These are phyloP conservation scores for Salvelinus fontinalis DNA, from an alignment of 2,113 vertebrate species.

Conservation along the genomic window DNA sequence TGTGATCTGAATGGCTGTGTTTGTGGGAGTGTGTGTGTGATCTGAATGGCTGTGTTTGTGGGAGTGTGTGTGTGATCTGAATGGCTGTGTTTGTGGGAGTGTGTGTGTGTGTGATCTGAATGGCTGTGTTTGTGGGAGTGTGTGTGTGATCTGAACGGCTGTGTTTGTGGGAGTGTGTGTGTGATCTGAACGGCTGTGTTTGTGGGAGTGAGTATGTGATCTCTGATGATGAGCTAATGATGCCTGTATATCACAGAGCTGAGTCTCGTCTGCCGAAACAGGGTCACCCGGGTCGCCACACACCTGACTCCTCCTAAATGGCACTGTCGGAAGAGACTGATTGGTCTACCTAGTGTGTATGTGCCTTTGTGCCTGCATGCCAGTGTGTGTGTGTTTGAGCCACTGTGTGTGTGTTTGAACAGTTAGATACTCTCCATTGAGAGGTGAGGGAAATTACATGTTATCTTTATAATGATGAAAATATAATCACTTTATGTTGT, in stretches of 20 bases:
- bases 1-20: too few species aligned
- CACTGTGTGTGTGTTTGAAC: too few species aligned
- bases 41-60: too few species aligned
- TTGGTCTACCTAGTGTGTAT: background rate
- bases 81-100: too few species aligned
- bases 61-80: too few species aligned
- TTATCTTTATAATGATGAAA: background rate
- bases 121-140: too few species aligned
- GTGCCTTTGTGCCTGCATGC: background rate
- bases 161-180: too few species aligned
- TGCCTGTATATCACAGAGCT: background rate
- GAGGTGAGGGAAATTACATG: background rate
- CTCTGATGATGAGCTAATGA: slow-evolving; percentile 6
- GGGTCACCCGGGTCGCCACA: background rate
- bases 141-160: too few species aligned
- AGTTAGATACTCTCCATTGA: background rate
- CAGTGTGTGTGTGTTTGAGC: background rate
- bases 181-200: background rate
- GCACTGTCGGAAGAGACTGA: background rate
- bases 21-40: too few species aligned
- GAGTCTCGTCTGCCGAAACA: background rate
- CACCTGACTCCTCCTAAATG: slow-evolving; percentile 7
- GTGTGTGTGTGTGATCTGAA: too few species aligned
- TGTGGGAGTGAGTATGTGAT: background rate
- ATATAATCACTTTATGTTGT: background rate